Conservation (phyloP, 1,140 invertebrate species). For the Ostrea denselamellosa region DNA sequence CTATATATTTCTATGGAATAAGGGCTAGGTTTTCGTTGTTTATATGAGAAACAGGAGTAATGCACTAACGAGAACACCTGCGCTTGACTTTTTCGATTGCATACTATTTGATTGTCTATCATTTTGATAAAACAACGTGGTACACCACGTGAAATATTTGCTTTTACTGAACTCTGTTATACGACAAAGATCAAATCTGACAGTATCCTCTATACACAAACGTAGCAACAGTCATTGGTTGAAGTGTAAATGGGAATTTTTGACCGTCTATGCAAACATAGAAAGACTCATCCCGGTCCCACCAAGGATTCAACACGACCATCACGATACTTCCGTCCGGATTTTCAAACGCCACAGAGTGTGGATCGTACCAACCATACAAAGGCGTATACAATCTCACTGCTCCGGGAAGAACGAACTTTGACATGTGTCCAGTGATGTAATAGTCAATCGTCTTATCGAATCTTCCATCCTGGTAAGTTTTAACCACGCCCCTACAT, state of each 20-base stretch:
- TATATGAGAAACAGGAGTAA: too few species aligned
- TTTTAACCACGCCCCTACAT: conserved; percentile 64
- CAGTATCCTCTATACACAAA: too few species aligned
- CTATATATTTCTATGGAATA: too few species aligned
- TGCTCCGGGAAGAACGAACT: conserved; percentile 60
- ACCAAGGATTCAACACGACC: conserved; percentile 55
- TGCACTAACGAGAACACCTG: too few species aligned
- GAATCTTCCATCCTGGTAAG: background rate
- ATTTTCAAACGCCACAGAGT: conserved; percentile 59
- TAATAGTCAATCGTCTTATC: conserved; percentile 64
- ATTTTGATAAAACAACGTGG: too few species aligned
- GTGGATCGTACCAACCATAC: conserved; percentile 53
- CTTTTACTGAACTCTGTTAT: too few species aligned
- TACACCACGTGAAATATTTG: too few species aligned
- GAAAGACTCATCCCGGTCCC: background rate
- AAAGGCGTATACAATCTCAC: conserved; percentile 55
- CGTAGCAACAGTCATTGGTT: background rate
- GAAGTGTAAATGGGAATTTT: background rate
- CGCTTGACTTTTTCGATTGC: too few species aligned
- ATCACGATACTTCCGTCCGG: conserved; percentile 55
- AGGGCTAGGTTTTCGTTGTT: too few species aligned
- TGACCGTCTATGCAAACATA: background rate
- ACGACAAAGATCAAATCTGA: too few species aligned
- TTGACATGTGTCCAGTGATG: conserved; percentile 61
- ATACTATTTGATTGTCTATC: too few species aligned